Evolutionary conservation across 2,888 invertebrate genomes (phyloP).

Genomic region (Diabrotica balteata): DNA sequence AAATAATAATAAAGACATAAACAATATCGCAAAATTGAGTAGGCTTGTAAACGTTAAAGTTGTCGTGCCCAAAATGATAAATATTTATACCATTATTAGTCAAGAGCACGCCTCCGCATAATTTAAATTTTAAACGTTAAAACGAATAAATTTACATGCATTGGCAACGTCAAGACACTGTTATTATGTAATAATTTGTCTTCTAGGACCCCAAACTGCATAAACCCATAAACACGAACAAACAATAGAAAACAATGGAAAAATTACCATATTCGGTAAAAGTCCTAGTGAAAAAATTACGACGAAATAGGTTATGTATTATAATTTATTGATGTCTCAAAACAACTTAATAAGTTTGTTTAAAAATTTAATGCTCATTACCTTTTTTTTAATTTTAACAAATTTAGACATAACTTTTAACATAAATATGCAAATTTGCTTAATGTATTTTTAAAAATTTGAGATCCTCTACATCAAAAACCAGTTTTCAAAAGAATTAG

Average conservation of each 20-base stretch:
- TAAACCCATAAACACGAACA: conserved; percentile 15
- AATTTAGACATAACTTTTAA: too few relatives aligned
- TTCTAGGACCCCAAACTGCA: conserved; percentile 15
- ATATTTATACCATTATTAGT: conserved; percentile 10
- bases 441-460: too few relatives aligned
- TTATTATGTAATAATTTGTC: conserved; percentile 28
- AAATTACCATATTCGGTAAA: conserved; percentile 34
- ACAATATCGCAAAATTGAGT: not conserved
- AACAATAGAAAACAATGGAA: conserved; percentile 32
- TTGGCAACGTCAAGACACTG: conserved; percentile 3
- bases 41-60: not conserved
- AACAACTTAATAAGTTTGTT: too few relatives aligned
- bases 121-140: conserved; percentile 6
- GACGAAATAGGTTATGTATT: too few relatives aligned
- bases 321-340: too few relatives aligned
- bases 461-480: too few relatives aligned
- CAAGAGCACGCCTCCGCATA: conserved; percentile 3
- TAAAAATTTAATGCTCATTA: too few relatives aligned
- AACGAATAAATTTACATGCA: conserved; percentile 27
- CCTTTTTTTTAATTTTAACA: too few relatives aligned
- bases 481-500: too few relatives aligned
- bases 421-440: too few relatives aligned
- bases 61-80: conserved; percentile 3
- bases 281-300: not conserved
- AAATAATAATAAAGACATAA: not conserved